Conservation (phyloP, 2,797 vertebrate genomes). For the Synaphobranchus kaupii region DNA sequence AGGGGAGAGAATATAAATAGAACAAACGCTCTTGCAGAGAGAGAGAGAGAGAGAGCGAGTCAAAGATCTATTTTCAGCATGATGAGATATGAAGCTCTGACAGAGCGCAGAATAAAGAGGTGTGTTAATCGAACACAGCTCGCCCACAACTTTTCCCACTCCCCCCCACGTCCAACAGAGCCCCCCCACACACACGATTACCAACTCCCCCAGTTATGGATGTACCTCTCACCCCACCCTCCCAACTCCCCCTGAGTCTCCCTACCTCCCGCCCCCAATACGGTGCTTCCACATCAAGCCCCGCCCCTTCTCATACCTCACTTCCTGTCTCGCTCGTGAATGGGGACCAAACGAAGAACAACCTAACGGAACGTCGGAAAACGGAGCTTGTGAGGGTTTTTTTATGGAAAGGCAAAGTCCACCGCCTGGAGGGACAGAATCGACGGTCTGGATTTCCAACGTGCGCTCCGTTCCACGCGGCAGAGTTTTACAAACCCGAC, state of each 20-base stretch:
- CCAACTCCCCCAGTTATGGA: slow-evolving; percentile 11
- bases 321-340: slow-evolving; percentile 37
- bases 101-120: slow-evolving; percentile 46
- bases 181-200: background rate
- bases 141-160: slow-evolving; percentile 45
- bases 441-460: background rate
- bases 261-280: slow-evolving; percentile 36
- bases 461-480: background rate
- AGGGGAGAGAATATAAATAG: slow-evolving; percentile 28
- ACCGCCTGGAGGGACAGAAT: slow-evolving; percentile 32
- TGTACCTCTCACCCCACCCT: slow-evolving; percentile 57
- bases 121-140: slow-evolving; percentile 51
- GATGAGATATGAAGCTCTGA: slow-evolving; percentile 25
- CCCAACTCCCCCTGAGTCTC: slow-evolving; percentile 55
- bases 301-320: slow-evolving; percentile 34
- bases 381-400: background rate
- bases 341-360: background rate
- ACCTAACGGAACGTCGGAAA: background rate
- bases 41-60: slow-evolving; percentile 55
- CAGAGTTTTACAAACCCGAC: background rate
- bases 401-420: slow-evolving; percentile 30
- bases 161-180: background rate
- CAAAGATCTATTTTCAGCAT: slow-evolving; percentile 38
- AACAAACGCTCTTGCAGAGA: slow-evolving; percentile 51
- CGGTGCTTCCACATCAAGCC: slow-evolving; percentile 10